Percentiles rank a stretch among this genome's conserved stretches.
Conservation (phyloP, 1,140 invertebrate genomes). For the Vanessa atalanta region DNA sequence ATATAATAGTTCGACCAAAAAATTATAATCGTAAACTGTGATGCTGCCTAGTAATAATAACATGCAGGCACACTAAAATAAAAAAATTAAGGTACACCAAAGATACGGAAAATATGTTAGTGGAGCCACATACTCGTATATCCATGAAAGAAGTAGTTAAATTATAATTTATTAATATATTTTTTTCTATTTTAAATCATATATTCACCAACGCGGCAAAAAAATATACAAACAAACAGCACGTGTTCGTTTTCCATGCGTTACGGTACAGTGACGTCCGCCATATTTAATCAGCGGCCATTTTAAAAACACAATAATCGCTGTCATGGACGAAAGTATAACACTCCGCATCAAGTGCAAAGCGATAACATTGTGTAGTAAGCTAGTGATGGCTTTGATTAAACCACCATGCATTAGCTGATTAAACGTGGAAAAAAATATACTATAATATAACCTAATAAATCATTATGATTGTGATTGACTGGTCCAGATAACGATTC, state of each 20-base stretch:
- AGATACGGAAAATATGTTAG: no score
- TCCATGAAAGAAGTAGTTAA: no score
- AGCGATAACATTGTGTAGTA: constrained; percentile 44
- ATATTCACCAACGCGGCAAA: neutral
- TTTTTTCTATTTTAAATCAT: neutral
- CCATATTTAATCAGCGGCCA: constrained; percentile 54
- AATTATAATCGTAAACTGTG: no score
- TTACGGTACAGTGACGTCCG: constrained; percentile 43
- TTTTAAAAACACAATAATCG: constrained; percentile 61
- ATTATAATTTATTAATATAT: neutral
- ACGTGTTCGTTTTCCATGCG: constrained; percentile 53
- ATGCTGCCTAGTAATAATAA: no score
- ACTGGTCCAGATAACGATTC: no score
- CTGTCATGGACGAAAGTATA: constrained; percentile 50
- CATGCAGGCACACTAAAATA: no score
- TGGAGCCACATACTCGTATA: no score
- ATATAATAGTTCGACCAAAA: no score
- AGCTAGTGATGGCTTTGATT: neutral
- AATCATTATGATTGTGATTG: no score
- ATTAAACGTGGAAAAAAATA: neutral
- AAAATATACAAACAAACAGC: neutral
- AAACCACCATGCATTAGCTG: neutral
- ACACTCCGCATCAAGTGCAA: constrained; percentile 39
- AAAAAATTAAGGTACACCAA: no score
- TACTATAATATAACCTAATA: no score